phyloP scores from a whole-genome alignment of 1,140 invertebrate species.

The Cotesia glomerata region DNA sequence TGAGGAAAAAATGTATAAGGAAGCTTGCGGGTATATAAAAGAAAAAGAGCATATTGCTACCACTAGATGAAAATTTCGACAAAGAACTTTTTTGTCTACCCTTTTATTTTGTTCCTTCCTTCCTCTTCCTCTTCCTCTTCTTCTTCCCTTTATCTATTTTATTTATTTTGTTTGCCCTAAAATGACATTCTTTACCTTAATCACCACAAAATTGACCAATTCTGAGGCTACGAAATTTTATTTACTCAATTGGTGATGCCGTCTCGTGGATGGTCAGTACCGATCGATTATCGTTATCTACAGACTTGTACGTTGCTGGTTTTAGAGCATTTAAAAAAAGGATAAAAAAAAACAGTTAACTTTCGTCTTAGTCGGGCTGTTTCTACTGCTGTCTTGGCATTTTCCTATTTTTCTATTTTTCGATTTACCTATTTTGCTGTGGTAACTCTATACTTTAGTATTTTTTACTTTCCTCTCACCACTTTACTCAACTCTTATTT shows the following conservation, averaged over 20 bases:
- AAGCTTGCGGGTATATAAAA: not conserved
- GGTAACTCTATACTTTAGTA: not conserved
- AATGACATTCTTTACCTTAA: no score
- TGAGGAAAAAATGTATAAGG: not conserved
- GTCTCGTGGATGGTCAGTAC: constrained; percentile 25
- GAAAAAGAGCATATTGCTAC: constrained; percentile 12
- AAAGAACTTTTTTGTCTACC: not conserved
- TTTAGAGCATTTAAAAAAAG: not conserved
- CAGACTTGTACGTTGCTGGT: not conserved
- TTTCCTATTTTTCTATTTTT: not conserved
- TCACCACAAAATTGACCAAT: no score
- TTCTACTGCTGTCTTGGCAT: not conserved
- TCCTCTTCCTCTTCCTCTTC: not conserved
- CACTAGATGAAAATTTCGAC: constrained; percentile 1
- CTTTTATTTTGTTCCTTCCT: not conserved
- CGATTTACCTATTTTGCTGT: not conserved
- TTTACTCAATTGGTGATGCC: constrained; percentile 1
- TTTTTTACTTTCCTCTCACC: constrained; percentile 15
- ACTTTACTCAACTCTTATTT: not conserved
- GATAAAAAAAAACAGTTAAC: not conserved
- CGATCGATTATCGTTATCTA: not conserved
- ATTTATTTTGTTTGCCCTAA: no score
- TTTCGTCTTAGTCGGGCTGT: not conserved
- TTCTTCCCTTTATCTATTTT: not conserved
- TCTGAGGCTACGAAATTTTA: no score